Conservation (phyloP, 1,140 invertebrate species). For the Steinernema khuongi region DNA sequence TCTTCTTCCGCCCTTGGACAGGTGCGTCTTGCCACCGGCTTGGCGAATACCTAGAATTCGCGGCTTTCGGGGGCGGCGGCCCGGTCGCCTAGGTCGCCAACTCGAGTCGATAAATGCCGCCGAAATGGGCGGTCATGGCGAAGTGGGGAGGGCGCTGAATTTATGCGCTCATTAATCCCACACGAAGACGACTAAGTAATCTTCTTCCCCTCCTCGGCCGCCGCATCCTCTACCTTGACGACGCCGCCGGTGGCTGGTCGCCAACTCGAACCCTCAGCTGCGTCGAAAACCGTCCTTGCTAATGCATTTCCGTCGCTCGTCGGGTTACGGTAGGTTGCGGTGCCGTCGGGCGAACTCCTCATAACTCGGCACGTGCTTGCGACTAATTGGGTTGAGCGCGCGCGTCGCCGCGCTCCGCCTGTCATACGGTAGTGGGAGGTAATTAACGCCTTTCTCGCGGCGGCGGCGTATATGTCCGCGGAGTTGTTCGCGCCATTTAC, state of each 20-base stretch:
- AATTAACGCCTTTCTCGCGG: background rate
- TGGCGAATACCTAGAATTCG: conserved; percentile 8
- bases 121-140: conserved; percentile 12
- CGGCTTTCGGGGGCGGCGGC: background rate
- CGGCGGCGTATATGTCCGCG: background rate
- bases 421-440: conserved; percentile 7
- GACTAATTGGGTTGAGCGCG: conserved; percentile 4
- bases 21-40: background rate
- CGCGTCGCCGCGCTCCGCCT: background rate
- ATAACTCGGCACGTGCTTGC: too few relatives aligned
- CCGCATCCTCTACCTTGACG: background rate
- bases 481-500: conserved; percentile 10
- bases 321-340: background rate
- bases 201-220: background rate
- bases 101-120: conserved; percentile 19
- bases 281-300: too few relatives aligned
- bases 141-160: conserved; percentile 8
- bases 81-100: conserved; percentile 13
- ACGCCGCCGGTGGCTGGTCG: too few relatives aligned
- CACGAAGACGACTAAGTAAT: conserved; percentile 15
- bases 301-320: conserved; percentile 12
- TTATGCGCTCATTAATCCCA: conserved; percentile 15
- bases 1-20: too few relatives aligned
- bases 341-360: too few relatives aligned
- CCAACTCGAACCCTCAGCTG: too few relatives aligned